Conservation (phyloP, 2,113 vertebrate species). For the Microcebus tavaratra region DNA sequence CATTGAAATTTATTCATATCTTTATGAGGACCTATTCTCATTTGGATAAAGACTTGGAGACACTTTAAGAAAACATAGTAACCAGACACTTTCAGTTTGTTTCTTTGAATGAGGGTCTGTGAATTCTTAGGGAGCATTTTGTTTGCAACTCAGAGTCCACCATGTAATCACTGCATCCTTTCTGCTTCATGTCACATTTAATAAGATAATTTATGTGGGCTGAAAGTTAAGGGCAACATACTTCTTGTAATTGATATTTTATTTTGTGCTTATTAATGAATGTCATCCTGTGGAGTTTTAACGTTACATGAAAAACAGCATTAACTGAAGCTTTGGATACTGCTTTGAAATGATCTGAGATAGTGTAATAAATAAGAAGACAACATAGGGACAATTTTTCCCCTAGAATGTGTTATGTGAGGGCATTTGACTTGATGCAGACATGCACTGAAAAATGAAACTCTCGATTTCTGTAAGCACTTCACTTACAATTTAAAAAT, state of each 20-base stretch:
- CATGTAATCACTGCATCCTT: neutral
- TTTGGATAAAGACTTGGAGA: neutral
- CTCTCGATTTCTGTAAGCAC: neutral
- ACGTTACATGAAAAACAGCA: neutral
- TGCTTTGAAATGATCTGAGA: neutral
- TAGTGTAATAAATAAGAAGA: neutral
- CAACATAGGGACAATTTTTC: neutral
- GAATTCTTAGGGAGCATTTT: neutral
- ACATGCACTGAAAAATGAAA: neutral
- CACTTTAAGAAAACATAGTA: neutral
- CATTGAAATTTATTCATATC: neutral
- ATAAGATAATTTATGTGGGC: neutral
- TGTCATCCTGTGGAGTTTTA: neutral
- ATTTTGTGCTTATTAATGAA: neutral
- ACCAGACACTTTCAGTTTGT: neutral
- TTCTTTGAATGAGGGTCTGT: neutral
- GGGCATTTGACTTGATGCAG: neutral
- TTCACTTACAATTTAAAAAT: neutral
- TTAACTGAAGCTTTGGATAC: neutral
- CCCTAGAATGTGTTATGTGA: neutral
- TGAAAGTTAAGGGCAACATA: neutral
- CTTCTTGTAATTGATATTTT: neutral
- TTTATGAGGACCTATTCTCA: neutral
- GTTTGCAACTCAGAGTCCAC: neutral
- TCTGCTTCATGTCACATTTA: neutral